Percentiles rank a stretch among this genome's conserved stretches.
These are phyloP conservation scores for Pangasius djambal DNA, from an alignment of 2,797 vertebrate species.

Conservation along the genomic window DNA sequence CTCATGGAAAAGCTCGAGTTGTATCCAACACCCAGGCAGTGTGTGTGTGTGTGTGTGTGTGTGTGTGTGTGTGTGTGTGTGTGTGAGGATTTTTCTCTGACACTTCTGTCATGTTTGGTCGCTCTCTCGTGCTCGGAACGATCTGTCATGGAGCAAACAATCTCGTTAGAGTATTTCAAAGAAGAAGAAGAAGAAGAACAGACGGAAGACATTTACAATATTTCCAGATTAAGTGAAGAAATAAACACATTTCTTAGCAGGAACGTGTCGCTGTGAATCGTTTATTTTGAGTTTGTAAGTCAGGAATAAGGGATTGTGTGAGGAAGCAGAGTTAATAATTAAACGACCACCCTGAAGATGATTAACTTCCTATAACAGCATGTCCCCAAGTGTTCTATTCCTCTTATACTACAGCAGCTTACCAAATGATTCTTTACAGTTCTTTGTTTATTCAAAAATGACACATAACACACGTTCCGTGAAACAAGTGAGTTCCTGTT, in stretches of 20 bases:
- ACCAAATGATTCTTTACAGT: background rate
- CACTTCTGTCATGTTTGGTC: constrained; percentile 21
- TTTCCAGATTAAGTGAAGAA: background rate
- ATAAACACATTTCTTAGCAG: background rate
- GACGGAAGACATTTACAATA: background rate
- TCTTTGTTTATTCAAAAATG: too few relatives aligned
- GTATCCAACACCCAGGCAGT: constrained; percentile 37
- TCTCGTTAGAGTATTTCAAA: constrained; percentile 14
- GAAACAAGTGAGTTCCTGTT: background rate
- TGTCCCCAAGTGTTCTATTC: too few relatives aligned
- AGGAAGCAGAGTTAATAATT: too few relatives aligned
- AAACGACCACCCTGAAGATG: too few relatives aligned
- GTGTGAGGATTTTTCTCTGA: background rate
- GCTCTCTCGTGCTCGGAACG: constrained; percentile 6
- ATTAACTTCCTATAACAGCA: too few relatives aligned
- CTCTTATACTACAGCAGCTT: background rate
- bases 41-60: background rate
- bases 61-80: background rate
- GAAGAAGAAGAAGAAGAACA: background rate
- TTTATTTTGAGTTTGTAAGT: background rate
- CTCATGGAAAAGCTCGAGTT: constrained; percentile 34
- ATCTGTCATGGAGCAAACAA: constrained; percentile 30
- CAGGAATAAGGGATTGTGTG: background rate
- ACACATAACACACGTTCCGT: background rate
- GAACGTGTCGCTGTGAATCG: background rate